A percentile compares a stretch with the other conserved stretches of the same genome.
These are phyloP conservation scores for Neofelis nebulosa DNA, from an alignment of 2,113 vertebrate genomes.

Conservation along the genomic window DNA sequence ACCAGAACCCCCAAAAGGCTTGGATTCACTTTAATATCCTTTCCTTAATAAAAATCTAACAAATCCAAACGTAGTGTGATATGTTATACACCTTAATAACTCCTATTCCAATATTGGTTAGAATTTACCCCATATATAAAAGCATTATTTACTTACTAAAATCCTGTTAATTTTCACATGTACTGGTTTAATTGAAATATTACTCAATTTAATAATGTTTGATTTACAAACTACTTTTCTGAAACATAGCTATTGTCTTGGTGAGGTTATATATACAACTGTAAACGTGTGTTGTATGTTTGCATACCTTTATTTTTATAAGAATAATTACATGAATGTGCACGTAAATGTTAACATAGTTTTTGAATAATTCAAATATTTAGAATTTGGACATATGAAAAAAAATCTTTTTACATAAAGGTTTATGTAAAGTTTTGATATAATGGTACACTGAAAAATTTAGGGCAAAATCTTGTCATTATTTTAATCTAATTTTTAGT, in stretches of 20 bases:
- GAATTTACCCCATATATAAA: background rate
- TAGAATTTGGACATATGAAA: background rate
- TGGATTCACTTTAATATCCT: background rate
- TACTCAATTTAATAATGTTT: background rate
- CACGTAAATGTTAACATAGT: background rate
- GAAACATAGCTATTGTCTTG: background rate
- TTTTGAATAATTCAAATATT: background rate
- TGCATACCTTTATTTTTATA: background rate
- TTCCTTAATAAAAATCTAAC: conserved; percentile 35
- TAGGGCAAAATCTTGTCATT: background rate
- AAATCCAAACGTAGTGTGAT: background rate
- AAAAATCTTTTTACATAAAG: background rate
- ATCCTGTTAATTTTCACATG: background rate
- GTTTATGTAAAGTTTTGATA: background rate
- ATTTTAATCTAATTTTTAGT: background rate
- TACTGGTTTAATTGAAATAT: background rate
- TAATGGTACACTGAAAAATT: background rate
- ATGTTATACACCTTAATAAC: background rate
- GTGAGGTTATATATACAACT: background rate
- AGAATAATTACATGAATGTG: background rate
- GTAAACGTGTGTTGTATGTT: background rate
- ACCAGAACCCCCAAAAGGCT: background rate
- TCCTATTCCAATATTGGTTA: background rate
- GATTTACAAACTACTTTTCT: background rate
- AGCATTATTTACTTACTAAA: background rate